Evolutionary conservation across 2,888 invertebrate genomes (phyloP).

Genomic region (Siphlonurus alternatus): DNA sequence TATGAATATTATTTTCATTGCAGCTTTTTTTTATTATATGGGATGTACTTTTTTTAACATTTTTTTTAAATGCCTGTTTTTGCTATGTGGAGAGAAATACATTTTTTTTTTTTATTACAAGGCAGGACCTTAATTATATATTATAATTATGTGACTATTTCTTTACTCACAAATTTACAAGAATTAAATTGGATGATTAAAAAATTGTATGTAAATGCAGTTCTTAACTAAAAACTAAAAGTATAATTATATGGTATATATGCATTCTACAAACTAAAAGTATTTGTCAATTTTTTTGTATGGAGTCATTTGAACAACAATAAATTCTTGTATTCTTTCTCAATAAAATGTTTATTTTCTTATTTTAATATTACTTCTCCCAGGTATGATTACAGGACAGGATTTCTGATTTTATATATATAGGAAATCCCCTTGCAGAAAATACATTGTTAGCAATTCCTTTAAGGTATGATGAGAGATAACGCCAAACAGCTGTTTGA

Average conservation of each 20-base stretch:
- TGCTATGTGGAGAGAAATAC: not conserved
- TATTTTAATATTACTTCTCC: not conserved
- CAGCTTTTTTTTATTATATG: not conserved
- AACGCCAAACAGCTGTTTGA: too few relatives aligned
- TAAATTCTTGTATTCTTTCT: slow-evolving; percentile 4
- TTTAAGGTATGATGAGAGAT: too few relatives aligned
- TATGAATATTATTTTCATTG: too few relatives aligned
- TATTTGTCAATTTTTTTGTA: not conserved
- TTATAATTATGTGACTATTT: not conserved
- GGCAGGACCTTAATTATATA: not conserved
- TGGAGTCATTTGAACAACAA: not conserved
- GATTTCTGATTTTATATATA: too few relatives aligned
- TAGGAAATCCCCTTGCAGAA: too few relatives aligned
- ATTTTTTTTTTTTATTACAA: not conserved
- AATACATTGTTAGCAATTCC: too few relatives aligned
- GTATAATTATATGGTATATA: not conserved
- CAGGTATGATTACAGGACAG: too few relatives aligned
- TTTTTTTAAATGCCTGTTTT: too few relatives aligned
- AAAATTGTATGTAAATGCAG: not conserved
- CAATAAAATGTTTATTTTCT: not conserved
- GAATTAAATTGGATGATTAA: not conserved
- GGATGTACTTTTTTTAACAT: too few relatives aligned
- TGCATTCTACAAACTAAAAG: not conserved
- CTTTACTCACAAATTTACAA: not conserved
- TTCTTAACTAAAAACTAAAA: not conserved